Base-by-base conservation (phyloP, 2,113 vertebrate genomes). In the Rissa tridactyla region DNA sequence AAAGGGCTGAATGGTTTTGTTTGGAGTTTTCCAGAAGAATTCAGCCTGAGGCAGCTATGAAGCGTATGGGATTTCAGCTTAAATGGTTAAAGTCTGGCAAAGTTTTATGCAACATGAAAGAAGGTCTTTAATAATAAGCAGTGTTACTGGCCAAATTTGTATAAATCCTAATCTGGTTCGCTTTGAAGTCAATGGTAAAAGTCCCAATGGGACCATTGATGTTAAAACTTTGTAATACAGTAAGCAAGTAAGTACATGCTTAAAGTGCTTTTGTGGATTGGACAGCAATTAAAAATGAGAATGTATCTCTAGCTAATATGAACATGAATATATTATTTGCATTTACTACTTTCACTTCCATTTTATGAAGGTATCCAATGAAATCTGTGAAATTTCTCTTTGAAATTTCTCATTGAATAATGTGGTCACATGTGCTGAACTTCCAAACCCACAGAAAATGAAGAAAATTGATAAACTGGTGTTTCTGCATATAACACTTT, bases 181-280 rank as follows among this genome's bases (percentile, higher is more conserved):
- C 77, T 97, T 97, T 97, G 97, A 97, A 92, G 96, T 94, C 34
- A 79, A 46, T 55, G 58, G n/a, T 87, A 94, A 91, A 92, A 95
- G 66, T 55, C 70, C 52, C 81, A 92, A n/a, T 80, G 58, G 29
- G 75, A 65, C 49, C 42, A 94, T 90, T 97, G 82, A 80, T 70
- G 94, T 89, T 87, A 89, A 89, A 84, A 87, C 89, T 75, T 89
- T 89, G 64, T 84, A 95, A 89, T 92, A 64, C 22, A 66, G 29
- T 87, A 91, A 91, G 77, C 92, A 94, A 94, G 96, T 73, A 78
- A 86, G 51, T 54, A 92, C 96, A 77, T 80, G 92, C n/a, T 91
- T 76, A 52, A 89, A 90, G 51, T 70, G 29, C 26, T 94, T 92
- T 88, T 87, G 42, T 90, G 85, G 71, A 80, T 94, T 85, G 93